Percentiles rank a stretch among this genome's conserved stretches.
Conservation (phyloP, 2,113 vertebrate genomes). For the Trematomus loennbergii region DNA sequence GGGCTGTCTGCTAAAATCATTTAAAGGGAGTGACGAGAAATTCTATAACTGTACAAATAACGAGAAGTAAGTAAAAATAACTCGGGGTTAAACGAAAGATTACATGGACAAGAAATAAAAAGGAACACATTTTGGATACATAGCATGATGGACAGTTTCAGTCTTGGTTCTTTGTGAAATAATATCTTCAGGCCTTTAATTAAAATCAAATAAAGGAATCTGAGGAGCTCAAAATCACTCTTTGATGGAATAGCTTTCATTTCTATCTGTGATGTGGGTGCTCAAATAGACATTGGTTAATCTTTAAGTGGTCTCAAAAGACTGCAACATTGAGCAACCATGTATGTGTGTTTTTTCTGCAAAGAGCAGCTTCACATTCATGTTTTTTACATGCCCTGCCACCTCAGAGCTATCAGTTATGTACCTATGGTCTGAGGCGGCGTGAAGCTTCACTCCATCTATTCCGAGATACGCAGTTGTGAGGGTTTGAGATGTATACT, state of each 20-base stretch:
- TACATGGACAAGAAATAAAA: not conserved
- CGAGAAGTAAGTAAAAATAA: constrained; percentile 57
- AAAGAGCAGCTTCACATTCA: constrained; percentile 19
- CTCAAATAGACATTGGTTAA: not conserved
- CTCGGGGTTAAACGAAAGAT: constrained; percentile 5
- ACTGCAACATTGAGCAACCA: not conserved
- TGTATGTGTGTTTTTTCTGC: not conserved
- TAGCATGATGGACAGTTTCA: not conserved
- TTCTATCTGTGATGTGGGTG: not conserved
- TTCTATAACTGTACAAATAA: constrained; percentile 57
- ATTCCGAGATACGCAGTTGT: constrained; percentile 31
- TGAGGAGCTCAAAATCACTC: constrained; percentile 2
- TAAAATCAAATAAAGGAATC: not conserved
- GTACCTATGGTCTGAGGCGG: constrained; percentile 16
- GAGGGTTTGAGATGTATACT: constrained; percentile 51
- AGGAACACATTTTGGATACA: not conserved
- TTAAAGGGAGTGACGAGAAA: constrained; percentile 60
- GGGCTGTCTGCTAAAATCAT: constrained; percentile 67
- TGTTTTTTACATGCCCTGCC: not conserved
- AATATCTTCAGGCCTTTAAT: not conserved
- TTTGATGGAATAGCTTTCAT: constrained; percentile 1
- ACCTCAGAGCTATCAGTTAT: constrained; percentile 3
- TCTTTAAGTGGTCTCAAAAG: not conserved
- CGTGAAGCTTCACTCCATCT: constrained; percentile 22
- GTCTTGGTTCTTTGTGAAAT: not conserved